Evolutionary conservation across 2,113 vertebrate genomes (phyloP), one percentile per base, ranked within the genome.

Genomic region (Dasyornis broadbenti): DNA sequence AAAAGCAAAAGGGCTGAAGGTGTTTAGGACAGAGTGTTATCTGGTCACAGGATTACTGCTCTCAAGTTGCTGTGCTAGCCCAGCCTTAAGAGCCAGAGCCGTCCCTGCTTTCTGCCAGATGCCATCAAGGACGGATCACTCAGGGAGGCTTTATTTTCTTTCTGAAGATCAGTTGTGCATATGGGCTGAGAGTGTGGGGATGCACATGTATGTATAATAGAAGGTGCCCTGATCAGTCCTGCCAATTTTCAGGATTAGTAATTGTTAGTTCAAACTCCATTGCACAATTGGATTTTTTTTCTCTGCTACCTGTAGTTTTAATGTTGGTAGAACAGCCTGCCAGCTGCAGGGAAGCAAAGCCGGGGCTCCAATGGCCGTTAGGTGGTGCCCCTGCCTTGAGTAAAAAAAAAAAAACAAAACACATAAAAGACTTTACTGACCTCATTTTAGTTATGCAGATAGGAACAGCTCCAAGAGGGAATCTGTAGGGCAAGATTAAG

Each of bases 321-420:
- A 37, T 8, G 45, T 1, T 7, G 60, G 30, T 26, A 5, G 5
- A 39, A 6, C 3, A 56, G 15, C 10, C 26, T 17, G 37, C 11
- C 71, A 59, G 11, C 8, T 17, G 33, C 52, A 31, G 35, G 30
- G 40, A 72, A 47, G 21, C 39, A 28, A 54, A 82, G 68, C 73
- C 26, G 14, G 40, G 47, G n/a, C 31, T 89, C 26, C 21, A 7
- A 2, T 81, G 85, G 26, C 96, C 95, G 2, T 95, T 96, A 96
- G 96, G 94, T 95, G 96, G 96, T 93, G 95, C 96, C 96, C 90
- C 92, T 96, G 93, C 57, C 92, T 95, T 69, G 90, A 73, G 31
- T 1, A 33, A 64, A 71, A 35, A 17, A 27, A 44, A 44, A 54
- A 35, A 72, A 44, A 23, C 39, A 47, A 21, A 13, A 44, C 23